Conservation (phyloP, 2,888 invertebrate species). For the Clostera curtula region DNA sequence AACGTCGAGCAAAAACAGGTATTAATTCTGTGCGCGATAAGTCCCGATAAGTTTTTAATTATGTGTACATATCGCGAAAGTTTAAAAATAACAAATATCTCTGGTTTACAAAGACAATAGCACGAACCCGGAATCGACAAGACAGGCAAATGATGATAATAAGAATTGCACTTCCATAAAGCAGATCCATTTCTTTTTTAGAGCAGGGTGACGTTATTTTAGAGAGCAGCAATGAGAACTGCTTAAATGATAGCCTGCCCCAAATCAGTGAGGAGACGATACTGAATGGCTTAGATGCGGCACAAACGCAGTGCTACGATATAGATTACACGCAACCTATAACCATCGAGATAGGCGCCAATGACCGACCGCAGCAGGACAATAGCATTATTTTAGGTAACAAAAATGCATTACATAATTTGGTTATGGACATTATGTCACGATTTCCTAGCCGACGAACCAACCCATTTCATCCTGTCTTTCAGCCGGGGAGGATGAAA, state of each 20-base stretch:
- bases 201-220: constrained; percentile 42
- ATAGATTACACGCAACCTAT: constrained; percentile 55
- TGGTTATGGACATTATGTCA: too few relatives aligned
- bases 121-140: too few relatives aligned
- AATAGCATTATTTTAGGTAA: constrained; percentile 54
- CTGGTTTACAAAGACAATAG: too few relatives aligned
- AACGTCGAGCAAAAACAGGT: too few relatives aligned
- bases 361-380: constrained; percentile 54
- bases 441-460: too few relatives aligned
- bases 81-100: too few relatives aligned
- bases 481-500: too few relatives aligned
- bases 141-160: background rate
- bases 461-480: too few relatives aligned
- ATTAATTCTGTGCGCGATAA: too few relatives aligned
- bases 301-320: constrained; percentile 48
- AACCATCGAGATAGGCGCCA: constrained; percentile 58
- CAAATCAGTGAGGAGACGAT: constrained; percentile 62
- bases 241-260: constrained; percentile 39
- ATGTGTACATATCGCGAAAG: too few relatives aligned
- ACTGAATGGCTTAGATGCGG: constrained; percentile 50
- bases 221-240: constrained; percentile 36
- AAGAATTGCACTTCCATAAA: background rate
- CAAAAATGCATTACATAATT: too few relatives aligned
- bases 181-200: constrained; percentile 15
- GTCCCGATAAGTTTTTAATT: too few relatives aligned